Base-by-base conservation (phyloP, 2,888 invertebrate species). In the Drosophila hamatofila region DNA sequence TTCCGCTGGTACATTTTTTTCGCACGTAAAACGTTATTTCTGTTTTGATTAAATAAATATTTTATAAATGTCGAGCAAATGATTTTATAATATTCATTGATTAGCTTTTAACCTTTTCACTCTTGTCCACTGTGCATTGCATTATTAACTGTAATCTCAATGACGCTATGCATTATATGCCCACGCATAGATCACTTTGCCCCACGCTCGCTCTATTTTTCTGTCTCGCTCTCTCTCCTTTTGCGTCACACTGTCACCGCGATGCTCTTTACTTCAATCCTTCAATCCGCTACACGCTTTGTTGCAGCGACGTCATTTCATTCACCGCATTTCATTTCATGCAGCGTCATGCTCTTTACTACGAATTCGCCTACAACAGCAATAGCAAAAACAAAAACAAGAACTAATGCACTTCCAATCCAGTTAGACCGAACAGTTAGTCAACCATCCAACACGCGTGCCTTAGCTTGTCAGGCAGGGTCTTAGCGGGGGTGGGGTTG, bases 341-440 rank as follows among this genome's bases (percentile, higher is more conserved):
- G 84, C 81, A 83, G 71, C 78, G 88, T 84, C 89, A 84, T 81
- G 85, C 76, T 87, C 76, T 69, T 84, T 84, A 84, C 83, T 89
- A 84, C 83, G 68, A 75, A 59, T 61, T 77, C 51, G 52, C 39
- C 35, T 68, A 11, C 64, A 75, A 39, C 48, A 66, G 16, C 63
- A 68, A 33, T 46, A 61, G 12, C 61, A 73, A 55, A 55, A 66
- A 27, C 65, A 68, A 18, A 27, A 44, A 58, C 48, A 30, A 27
- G 37, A 78, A 80, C 70, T 72, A 80, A 83, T 86, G 89, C 81
- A 87, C 79, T 84, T 87, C 66, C 84, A 73, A 71, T 84, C 84
- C 82, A 66, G 81, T 81, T 82, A 72, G 75, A 75, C 72, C 42
- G 68, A 71, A 63, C 80, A 55, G 80, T 76, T 64, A 78, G 77